phyloP scores from a whole-genome alignment of 2,113 vertebrate genomes.

The Serilophus lunatus region DNA sequence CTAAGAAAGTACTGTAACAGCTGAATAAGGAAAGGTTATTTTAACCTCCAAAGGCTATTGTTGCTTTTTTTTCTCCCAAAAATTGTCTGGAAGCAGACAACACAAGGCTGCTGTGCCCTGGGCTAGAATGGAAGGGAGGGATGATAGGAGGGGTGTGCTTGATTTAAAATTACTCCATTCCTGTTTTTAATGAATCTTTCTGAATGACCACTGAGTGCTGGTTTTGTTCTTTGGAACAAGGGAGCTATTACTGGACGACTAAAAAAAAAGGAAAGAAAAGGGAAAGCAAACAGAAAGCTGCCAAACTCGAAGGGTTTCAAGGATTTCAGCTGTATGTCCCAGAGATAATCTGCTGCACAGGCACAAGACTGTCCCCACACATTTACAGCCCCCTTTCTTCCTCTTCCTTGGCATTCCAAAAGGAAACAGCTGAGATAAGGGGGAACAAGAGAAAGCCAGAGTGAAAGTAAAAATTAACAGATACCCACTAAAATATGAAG shows the following conservation, averaged over 20 bases:
- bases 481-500: not conserved
- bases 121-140: constrained; percentile 27
- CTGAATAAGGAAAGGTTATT: constrained; percentile 37
- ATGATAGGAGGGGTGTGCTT: constrained; percentile 43
- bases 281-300: constrained; percentile 81
- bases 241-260: constrained; percentile 82
- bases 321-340: constrained; percentile 63
- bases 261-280: constrained; percentile 83
- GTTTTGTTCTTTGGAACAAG: constrained; percentile 82
- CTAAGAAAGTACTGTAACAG: constrained; percentile 28
- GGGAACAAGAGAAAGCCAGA: not conserved
- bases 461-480: not conserved
- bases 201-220: constrained; percentile 80
- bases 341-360: constrained; percentile 65
- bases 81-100: constrained; percentile 53
- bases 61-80: not conserved
- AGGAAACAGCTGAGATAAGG: not conserved
- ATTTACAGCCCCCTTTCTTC: not conserved
- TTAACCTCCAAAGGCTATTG: constrained; percentile 33
- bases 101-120: constrained; percentile 47
- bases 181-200: constrained; percentile 82
- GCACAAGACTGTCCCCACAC: constrained; percentile 32
- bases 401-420: not conserved
- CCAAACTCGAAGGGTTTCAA: constrained; percentile 71
- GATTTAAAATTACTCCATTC: constrained; percentile 81